Conservation (phyloP, 1,140 invertebrate species). For the Drosophila sucinea region DNA sequence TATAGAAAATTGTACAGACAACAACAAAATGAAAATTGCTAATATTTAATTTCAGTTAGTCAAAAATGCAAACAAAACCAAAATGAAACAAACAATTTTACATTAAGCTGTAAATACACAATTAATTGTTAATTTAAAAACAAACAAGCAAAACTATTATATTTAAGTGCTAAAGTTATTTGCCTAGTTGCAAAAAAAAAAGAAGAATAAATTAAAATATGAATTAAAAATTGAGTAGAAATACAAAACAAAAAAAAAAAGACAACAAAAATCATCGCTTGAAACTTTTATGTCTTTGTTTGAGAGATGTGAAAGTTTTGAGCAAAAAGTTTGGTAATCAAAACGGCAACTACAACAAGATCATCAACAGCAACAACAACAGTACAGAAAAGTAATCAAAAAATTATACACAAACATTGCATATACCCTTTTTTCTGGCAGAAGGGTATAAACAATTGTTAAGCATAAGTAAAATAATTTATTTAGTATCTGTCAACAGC, state of each 20-base stretch:
- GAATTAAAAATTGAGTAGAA: constrained; percentile 15
- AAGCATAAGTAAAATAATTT: constrained; percentile 45
- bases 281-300: constrained; percentile 3
- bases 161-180: constrained; percentile 49
- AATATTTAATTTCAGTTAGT: constrained; percentile 31
- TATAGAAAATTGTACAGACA: constrained; percentile 16
- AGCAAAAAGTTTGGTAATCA: constrained; percentile 5
- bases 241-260: constrained; percentile 40
- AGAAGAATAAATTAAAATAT: background rate
- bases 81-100: constrained; percentile 3
- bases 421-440: background rate
- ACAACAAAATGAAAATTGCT: background rate
- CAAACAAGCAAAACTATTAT: constrained; percentile 42
- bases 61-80: constrained; percentile 3
- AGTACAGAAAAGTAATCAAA: constrained; percentile 11
- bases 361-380: constrained; percentile 14
- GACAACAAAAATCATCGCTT: background rate
- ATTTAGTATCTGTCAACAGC: constrained; percentile 55
- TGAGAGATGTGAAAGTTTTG: background rate
- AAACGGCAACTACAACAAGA: constrained; percentile 18
- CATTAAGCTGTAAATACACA: constrained; percentile 66
- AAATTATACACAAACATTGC: background rate
- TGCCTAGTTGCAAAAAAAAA: constrained; percentile 51
- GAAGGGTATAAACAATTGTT: constrained; percentile 8
- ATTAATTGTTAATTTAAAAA: constrained; percentile 58